These are phyloP conservation scores for Oncorhynchus clarkii DNA, from an alignment of 2,113 vertebrate species.

Conservation along the genomic window DNA sequence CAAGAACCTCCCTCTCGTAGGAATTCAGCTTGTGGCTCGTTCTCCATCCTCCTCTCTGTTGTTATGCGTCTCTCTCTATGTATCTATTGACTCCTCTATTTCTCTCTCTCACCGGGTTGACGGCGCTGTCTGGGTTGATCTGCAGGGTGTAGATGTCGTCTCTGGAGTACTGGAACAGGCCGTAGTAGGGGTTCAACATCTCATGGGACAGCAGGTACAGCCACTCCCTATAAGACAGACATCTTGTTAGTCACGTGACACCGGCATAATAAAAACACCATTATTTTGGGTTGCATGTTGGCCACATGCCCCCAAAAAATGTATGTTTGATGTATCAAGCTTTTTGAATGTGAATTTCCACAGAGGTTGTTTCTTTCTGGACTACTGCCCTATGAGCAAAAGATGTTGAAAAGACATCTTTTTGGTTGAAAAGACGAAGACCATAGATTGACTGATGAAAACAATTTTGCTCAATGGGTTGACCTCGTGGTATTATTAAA, in stretches of 20 bases:
- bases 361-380: neutral
- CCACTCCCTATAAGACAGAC: slow-evolving; percentile 83
- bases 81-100: neutral
- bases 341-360: neutral
- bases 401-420: too few relatives aligned
- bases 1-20: too few relatives aligned
- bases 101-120: slow-evolving; percentile 84
- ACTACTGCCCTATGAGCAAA: too few relatives aligned
- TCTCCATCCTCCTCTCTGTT: neutral
- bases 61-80: neutral
- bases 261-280: too few relatives aligned
- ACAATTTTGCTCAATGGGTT: too few relatives aligned
- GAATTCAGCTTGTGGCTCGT: too few relatives aligned
- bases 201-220: slow-evolving; percentile 95
- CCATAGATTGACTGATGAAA: too few relatives aligned
- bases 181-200: slow-evolving; percentile 98
- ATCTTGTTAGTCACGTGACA: neutral
- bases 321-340: neutral
- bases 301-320: too few relatives aligned
- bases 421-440: too few relatives aligned
- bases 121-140: slow-evolving; percentile 96
- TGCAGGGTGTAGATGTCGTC: slow-evolving; percentile 98
- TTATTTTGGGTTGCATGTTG: too few relatives aligned
- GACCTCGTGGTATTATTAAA: too few relatives aligned
- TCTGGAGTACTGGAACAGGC: slow-evolving; percentile 97